Evolutionary conservation across 1,140 invertebrate genomes (phyloP).

Genomic region (Zaprionus capensis): DNA sequence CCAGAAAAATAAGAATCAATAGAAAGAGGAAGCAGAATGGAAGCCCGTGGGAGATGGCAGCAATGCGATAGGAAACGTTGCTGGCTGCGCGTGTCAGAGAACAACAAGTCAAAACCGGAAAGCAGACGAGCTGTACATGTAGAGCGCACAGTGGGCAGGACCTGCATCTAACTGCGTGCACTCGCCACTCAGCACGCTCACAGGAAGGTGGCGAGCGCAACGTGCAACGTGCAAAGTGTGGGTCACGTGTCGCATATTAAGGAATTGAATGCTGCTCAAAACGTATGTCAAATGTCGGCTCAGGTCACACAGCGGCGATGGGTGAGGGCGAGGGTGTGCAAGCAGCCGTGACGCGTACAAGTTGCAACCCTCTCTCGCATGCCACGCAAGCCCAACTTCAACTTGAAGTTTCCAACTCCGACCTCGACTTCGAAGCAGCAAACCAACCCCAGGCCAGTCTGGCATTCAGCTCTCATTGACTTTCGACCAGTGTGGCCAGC

Average conservation of each 20-base stretch:
- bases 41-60: conserved; percentile 41
- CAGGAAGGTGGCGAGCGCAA: conserved; percentile 54
- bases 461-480: conserved; percentile 50
- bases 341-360: conserved; percentile 62
- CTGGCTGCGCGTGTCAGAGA: conserved; percentile 64
- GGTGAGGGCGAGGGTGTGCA: conserved; percentile 62
- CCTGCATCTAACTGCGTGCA: conserved; percentile 57
- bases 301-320: conserved; percentile 25
- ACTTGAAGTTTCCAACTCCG: conserved; percentile 8
- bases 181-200: conserved; percentile 17
- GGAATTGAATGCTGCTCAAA: conserved; percentile 71
- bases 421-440: not conserved
- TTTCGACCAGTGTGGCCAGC: conserved; percentile 73
- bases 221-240: conserved; percentile 66
- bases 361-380: conserved; percentile 57
- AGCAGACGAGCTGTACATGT: conserved; percentile 46
- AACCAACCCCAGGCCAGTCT: conserved; percentile 15
- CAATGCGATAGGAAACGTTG: conserved; percentile 54
- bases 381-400: not conserved
- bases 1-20: conserved; percentile 1
- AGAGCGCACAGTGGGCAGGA: conserved; percentile 48
- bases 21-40: conserved; percentile 7
- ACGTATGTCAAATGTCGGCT: conserved; percentile 73
- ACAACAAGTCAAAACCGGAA: conserved; percentile 79
- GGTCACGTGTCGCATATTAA: conserved; percentile 80